Evolutionary conservation across 2,888 invertebrate species (phyloP), one percentile per base, ranked within the genome.

Genomic region (Tenthredo notha): DNA sequence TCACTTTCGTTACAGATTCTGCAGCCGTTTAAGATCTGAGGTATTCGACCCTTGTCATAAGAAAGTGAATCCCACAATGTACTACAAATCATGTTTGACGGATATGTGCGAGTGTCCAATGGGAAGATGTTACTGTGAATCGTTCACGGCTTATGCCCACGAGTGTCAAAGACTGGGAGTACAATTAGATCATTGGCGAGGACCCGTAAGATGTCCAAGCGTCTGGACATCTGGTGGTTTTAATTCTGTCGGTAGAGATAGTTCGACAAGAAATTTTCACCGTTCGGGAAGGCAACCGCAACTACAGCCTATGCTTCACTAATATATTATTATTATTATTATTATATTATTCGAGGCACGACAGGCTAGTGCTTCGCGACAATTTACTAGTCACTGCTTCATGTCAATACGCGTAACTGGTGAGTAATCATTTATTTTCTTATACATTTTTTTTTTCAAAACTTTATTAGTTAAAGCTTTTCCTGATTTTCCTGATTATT

Each of bases 51-150:
- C 96, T 50, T 99, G 98, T 92, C 96, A 97, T 89, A 96, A 95
- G 88, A 96, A 96, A 90, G 95, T 98, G 86, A 97, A 97, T 92
- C 97, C 97, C 43, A 95, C 95, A 87, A 96, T 97, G 91, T 98
- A 98, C 92, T 97, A 96, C 92, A 97, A 97, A 92, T 97, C 98
- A 12, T 98, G 98, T 92, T 95, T 96, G 89, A 94, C 97, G 92
- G 98, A 98, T 92, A 97, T 98, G 94, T 98, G 98, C 92, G 97
- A 98, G 91, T 98, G 98, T 93, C 96, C 97, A 2, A 95, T 95
- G 18, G 95, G 95, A 85, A 95, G 95, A 90, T 98, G 98, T 90
- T 97, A 98, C 92, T 98, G 98, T 93, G 98, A 98, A 88, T 97
- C 98, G 86, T 96, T 98, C 90, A 96, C 96, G 84, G 98, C 98